Base-by-base conservation (phyloP, 2,888 invertebrate genomes). In the Cistogaster globosa region DNA sequence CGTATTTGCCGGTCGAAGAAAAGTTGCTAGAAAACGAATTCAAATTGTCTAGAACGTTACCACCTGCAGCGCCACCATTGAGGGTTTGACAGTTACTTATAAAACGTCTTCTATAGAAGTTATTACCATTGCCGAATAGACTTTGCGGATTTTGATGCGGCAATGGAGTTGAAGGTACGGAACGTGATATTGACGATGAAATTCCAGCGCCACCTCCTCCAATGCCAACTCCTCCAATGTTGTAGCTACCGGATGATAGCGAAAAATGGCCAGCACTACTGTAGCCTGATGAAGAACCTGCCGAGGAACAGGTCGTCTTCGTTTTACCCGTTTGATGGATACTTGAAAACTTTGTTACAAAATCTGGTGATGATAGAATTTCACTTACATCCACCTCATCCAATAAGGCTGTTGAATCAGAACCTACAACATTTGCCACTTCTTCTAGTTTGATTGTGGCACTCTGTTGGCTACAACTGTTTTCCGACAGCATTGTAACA, bases 141-240 rank as follows among this genome's bases (percentile, higher is more conserved):
- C 84, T 84, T 42, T 87, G 87, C 14, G 88, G 88, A 53, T 90
- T 90, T 55, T 90, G 90, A 84, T 91, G 94, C 1, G 95, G 95
- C 84, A 95, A 88, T 22, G 96, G 96, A 5, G 96, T 96, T 86
- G 94, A 95, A 26, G 96, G 96, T 63, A 96, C 96, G 14, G 96
- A 96, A 42, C 95, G 94, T 18, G 95, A 95, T 32, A 94, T 93
- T 26, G 90, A 90, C 20, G 89, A 89, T 57, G 87, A 83, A 45
- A 69, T 63, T 51, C 42, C 51, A 22, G 76, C 63, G 38, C 63
- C 77, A n/a, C 55, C 51, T 18, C 60, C 62, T 18, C 74, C 65
- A 14, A 71, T 75, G 16, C 80, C 69, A 51, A 78, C 55, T 9
- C 79, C 72, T 1, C 80, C 67, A 38, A 67, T 75, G 32, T 77